Evolutionary conservation across 2,797 vertebrate species (phyloP), one percentile per base, ranked within the genome.

Genomic region (Morus bassanus): DNA sequence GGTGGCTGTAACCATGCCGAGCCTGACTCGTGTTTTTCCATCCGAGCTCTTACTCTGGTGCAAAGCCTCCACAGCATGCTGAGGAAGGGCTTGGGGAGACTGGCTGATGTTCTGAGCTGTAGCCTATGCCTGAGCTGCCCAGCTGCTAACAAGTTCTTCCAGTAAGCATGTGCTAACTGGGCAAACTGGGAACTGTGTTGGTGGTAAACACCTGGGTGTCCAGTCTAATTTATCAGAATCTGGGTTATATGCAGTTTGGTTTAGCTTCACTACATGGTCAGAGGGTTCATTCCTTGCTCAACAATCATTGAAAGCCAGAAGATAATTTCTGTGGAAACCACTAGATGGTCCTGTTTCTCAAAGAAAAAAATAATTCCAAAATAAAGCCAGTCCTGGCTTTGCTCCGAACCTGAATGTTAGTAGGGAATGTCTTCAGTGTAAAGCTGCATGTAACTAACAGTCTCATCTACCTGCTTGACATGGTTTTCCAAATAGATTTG

Each of bases 311-410:
- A 57, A 59, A 82, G 31, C 35, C 70, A 76, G 13, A 33, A 3
- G 13, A 19, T 65, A 27, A 54, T 64, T 76, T 92, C 2, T 7
- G 14, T 33, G 28, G 65, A 79, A 83, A 73, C 91, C 96, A 93
- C 92, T 95, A 97, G 97, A 72, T 96, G 96, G 94, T 86, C 57
- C 85, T 90, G 39, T 91, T 88, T 84, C 87, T 92, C 82, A 92
- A 85, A 85, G 15, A 39, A 84, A 78, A 79, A 22, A n/a, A 10
- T 7, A n/a, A 11, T 33, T 77, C 50, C 33, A 35, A 88, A 93
- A n/a, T 37, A 70, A 88, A 79, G 45, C 13, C 37, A 46, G 13
- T 79, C 25, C 54, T 76, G 33, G 5, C 18, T 91, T 87, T 89
- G 23, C 25, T 91, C 79, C 13, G 41, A 75, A 43, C 21, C 10